Base-by-base conservation (phyloP, 2,113 vertebrate genomes). In the Seriola dumerili region DNA sequence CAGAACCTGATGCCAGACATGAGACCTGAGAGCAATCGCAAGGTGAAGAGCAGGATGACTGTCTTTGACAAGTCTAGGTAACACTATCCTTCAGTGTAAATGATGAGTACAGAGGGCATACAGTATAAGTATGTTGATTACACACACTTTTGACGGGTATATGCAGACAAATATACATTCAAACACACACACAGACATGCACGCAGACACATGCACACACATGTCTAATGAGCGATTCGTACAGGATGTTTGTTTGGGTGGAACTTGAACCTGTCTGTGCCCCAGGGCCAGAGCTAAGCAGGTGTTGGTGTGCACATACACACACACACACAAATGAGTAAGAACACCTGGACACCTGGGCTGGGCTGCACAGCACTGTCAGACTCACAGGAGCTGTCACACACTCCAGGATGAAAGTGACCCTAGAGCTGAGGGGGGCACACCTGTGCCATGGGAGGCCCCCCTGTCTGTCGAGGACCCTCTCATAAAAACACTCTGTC, bases 231-330 rank as follows among this genome's bases (percentile, higher is more conserved):
- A 85, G 58, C 36, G 61, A 90, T 72, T 81, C 87, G 73, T 82
- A 85, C 65, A 72, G 59, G 75, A 83, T 88, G 88, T 92, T 94
- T 90, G 87, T 89, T 91, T 94, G 92, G 91, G 83, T 91, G 92
- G 83, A 92, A 92, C 82, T 85, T 91, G 85, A 93, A 92, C 89
- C 91, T 79, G 90, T 91, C 88, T 89, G 73, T 83, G 86, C 78
- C 92, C 86, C 57, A 63, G 62, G 90, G 91, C 80, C 68, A 80
- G 17, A 69, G 85, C 25, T 72, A 76, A 87, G 83, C 89, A 86
- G 85, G 88, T 93, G 93, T 88, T 90, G 72, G 44, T 17, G 19
- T 34, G 55, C 70, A 54, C 25, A 62, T n/a, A 42, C 69, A 59
- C 17, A 64, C 62, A 52, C 40, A 69, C 64, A 81, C 29, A 69